These are phyloP conservation scores for Acipenser transmontanus DNA, from an alignment of 2,797 vertebrate species.

Conservation along the genomic window DNA sequence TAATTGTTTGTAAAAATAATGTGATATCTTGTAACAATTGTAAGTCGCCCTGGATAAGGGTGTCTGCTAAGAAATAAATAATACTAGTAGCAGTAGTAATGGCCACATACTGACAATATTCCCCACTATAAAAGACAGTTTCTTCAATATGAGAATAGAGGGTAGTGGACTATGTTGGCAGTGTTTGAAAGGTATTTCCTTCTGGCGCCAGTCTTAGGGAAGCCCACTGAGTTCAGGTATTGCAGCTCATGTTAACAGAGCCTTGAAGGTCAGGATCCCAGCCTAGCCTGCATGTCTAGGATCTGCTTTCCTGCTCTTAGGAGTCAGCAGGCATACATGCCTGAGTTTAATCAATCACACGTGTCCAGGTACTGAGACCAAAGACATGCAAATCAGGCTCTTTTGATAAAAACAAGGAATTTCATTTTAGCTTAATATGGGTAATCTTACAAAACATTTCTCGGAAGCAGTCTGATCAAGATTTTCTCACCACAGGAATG, in stretches of 20 bases:
- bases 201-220: slow-evolving; percentile 66
- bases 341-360: background rate
- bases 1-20: too few species aligned
- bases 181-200: slow-evolving; percentile 59
- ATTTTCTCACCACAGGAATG: background rate
- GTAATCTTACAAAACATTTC: background rate
- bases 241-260: slow-evolving; percentile 29
- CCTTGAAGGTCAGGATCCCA: background rate
- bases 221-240: slow-evolving; percentile 66
- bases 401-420: background rate
- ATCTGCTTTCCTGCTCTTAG: slow-evolving; percentile 2
- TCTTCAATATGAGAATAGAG: background rate
- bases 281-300: background rate
- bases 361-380: background rate
- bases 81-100: too few species aligned
- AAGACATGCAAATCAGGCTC: background rate
- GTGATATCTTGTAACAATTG: too few species aligned
- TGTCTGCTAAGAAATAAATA: too few species aligned
- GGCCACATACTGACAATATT: too few species aligned
- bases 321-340: slow-evolving; percentile 4
- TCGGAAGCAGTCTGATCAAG: background rate
- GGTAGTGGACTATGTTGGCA: slow-evolving; percentile 49
- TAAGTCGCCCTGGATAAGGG: too few species aligned
- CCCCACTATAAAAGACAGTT: too few species aligned
- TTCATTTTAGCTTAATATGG: background rate